Evolutionary conservation across 2,888 invertebrate genomes (phyloP), one percentile per base, ranked within the genome.

Genomic region (Nudaria mundana): DNA sequence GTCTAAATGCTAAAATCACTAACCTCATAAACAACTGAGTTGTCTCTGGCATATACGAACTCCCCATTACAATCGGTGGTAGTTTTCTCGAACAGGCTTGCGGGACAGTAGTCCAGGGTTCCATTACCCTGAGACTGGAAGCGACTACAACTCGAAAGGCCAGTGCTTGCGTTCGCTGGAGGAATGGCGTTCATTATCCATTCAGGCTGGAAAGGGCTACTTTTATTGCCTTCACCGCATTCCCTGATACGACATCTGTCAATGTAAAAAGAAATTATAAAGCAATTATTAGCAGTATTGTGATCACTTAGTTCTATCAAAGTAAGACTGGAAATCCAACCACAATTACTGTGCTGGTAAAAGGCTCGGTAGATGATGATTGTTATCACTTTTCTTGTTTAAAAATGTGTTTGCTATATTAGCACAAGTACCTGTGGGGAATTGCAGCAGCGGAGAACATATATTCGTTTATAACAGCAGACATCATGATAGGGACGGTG

Each of bases 361-460:
- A n/a, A n/a, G n/a, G n/a, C n/a, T n/a, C n/a, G n/a, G n/a, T n/a
- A n/a, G n/a, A n/a, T n/a, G n/a, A n/a, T n/a, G n/a, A n/a, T n/a
- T n/a, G n/a, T n/a, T n/a, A n/a, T n/a, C n/a, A n/a, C n/a, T n/a
- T n/a, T n/a, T n/a, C n/a, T n/a, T n/a, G n/a, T n/a, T n/a, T n/a
- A n/a, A n/a, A n/a, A n/a, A n/a, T n/a, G n/a, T n/a, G n/a, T n/a
- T n/a, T n/a, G n/a, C n/a, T n/a, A n/a, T n/a, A n/a, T n/a, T n/a
- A n/a, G n/a, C n/a, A n/a, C n/a, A n/a, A 25, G n/a, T 30, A 94
- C 94, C 94, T 93, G 86, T 94, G 93, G 24, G 91, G 89, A 11
- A 93, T 79, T 45, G 92, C 90, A 38, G 92, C 91, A 0, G 94
- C 93, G 0, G 94, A 92, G 71, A 94, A 94, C 40, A 94, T 91